Percentiles rank a stretch among this genome's conserved stretches.
phyloP scores from a whole-genome alignment of 1,140 invertebrate genomes.

The Homarus americanus region DNA sequence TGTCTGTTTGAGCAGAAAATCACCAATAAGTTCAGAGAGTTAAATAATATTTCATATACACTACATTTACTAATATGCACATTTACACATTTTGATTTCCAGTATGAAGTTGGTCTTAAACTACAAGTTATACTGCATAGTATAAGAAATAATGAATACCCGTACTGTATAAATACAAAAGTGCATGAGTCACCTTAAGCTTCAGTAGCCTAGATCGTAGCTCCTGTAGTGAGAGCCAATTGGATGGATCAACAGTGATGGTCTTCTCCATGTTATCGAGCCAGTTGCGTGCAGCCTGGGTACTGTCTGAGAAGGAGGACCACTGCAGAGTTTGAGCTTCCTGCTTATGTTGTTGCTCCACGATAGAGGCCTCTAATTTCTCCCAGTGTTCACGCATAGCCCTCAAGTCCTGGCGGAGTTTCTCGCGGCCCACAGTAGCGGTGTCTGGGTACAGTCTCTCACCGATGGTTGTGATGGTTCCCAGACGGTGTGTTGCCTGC shows the following conservation, averaged over 20 bases:
- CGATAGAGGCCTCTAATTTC: conserved; percentile 77
- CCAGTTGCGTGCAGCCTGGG: conserved; percentile 91
- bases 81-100: conserved; percentile 13
- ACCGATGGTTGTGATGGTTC: conserved; percentile 85
- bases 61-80: background rate
- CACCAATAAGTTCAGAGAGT: background rate
- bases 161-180: background rate
- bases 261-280: conserved; percentile 91
- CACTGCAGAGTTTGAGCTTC: conserved; percentile 91
- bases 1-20: conserved; percentile 40
- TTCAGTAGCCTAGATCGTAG: conserved; percentile 91
- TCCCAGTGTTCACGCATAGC: conserved; percentile 81
- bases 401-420: conserved; percentile 89
- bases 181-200: conserved; percentile 83
- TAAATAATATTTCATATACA: too few species aligned
- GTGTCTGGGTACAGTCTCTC: conserved; percentile 95
- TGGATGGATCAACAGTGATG: conserved; percentile 85
- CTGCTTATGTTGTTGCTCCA: conserved; percentile 81
- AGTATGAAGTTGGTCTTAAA: background rate
- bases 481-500: conserved; percentile 88
- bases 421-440: conserved; percentile 91
- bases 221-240: conserved; percentile 88
- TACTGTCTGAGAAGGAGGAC: conserved; percentile 90
- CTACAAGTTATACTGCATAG: background rate
- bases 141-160: too few species aligned